phyloP scores from a whole-genome alignment of 2,797 vertebrate genomes.

The Lacerta viridis region DNA sequence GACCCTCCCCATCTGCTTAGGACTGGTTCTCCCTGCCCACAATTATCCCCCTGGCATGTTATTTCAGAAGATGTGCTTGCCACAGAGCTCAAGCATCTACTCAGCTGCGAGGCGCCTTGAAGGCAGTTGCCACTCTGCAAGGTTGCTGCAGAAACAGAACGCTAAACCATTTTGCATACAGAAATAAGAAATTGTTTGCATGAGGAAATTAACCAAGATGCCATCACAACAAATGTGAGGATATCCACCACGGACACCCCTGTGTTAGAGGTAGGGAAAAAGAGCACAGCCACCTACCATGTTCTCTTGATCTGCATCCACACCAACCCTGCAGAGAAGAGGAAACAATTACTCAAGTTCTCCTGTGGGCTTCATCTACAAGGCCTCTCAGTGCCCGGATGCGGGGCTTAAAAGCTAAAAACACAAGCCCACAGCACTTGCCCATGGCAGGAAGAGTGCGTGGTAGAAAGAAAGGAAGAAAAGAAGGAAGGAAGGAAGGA shows the following conservation, averaged over 20 bases:
- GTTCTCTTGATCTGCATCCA: slow-evolving; percentile 93
- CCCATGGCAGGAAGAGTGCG: neutral
- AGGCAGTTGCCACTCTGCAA: neutral
- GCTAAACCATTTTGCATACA: too few species aligned
- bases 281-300: slow-evolving; percentile 83
- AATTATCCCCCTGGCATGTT: neutral
- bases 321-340: slow-evolving; percentile 88
- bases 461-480: too few species aligned
- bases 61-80: neutral
- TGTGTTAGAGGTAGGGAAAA: neutral
- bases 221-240: neutral
- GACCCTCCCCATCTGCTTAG: neutral
- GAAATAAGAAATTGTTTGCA: neutral
- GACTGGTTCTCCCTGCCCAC: too few species aligned
- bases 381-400: too few species aligned
- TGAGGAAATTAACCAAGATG: neutral
- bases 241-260: neutral
- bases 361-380: too few species aligned
- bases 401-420: neutral
- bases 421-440: too few species aligned
- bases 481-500: too few species aligned
- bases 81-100: neutral
- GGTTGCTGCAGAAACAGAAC: neutral
- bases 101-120: neutral
- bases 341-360: neutral